A percentile compares a stretch with the other conserved stretches of the same genome.
Evolutionary conservation across 2,888 invertebrate species (phyloP).

Genomic region (Aradus depressus): DNA sequence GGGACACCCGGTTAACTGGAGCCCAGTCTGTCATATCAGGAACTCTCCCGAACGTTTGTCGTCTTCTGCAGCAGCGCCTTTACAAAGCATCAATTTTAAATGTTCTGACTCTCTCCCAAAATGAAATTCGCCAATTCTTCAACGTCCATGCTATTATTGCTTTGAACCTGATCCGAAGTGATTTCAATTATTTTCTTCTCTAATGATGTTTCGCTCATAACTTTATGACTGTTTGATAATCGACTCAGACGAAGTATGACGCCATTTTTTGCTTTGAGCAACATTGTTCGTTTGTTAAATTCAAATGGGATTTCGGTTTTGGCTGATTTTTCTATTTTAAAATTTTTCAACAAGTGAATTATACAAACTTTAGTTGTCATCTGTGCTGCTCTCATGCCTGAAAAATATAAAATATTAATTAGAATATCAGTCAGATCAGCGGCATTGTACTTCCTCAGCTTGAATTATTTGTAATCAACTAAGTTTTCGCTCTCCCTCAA

Average conservation of each 20-base stretch:
- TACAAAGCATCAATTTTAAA: no score
- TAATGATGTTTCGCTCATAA: not conserved
- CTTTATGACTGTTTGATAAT: not conserved
- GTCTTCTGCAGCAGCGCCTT: no score
- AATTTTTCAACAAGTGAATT: slow-evolving; percentile 40
- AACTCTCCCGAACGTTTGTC: no score
- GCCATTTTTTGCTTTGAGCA: slow-evolving; percentile 39
- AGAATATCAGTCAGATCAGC: not conserved
- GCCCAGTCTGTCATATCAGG: no score
- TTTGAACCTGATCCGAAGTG: no score
- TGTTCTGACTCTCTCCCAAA: no score
- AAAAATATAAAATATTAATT: slow-evolving; percentile 29
- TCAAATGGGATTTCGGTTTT: slow-evolving; percentile 40
- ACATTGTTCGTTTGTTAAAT: slow-evolving; percentile 37
- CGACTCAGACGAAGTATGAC: slow-evolving; percentile 24
- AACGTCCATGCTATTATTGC: not conserved
- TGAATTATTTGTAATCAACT: no score
- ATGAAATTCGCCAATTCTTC: no score
- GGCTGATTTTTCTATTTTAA: slow-evolving; percentile 37
- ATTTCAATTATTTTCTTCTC: not conserved
- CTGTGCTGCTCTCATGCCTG: slow-evolving; percentile 44
- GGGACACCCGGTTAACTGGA: no score
- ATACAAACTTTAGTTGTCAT: slow-evolving; percentile 42
- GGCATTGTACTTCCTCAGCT: no score
- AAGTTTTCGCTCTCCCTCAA: no score